These are phyloP conservation scores for Bubo bubo DNA, from an alignment of 2,113 vertebrate genomes.

Conservation along the genomic window DNA sequence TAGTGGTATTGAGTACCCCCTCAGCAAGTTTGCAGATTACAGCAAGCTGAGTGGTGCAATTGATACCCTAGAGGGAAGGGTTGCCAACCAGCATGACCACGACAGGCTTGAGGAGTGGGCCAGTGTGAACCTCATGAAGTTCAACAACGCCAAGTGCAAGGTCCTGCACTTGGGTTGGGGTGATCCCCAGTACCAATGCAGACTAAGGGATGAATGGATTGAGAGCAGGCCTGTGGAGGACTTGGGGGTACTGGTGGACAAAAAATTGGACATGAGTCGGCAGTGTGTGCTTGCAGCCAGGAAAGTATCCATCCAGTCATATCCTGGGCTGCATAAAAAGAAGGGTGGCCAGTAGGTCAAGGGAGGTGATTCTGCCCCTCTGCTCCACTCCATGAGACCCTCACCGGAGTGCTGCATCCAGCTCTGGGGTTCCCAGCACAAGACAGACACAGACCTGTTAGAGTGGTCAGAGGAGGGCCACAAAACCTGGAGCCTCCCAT, in stretches of 20 bases:
- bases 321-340: not conserved
- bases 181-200: not conserved
- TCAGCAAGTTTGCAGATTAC: not conserved
- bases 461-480: not conserved
- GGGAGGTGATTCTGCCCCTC: not conserved
- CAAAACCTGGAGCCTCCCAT: not conserved
- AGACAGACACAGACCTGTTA: not conserved
- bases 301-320: not conserved
- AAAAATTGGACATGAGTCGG: not conserved
- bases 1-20: not conserved
- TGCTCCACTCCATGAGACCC: not conserved
- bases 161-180: not conserved
- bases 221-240: not conserved
- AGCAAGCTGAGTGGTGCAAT: not conserved
- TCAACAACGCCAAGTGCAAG: not conserved
- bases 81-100: not conserved
- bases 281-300: not conserved
- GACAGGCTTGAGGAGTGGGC: not conserved
- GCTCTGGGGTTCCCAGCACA: not conserved
- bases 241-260: too few relatives aligned
- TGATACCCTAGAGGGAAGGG: not conserved
- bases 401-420: not conserved
- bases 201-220: not conserved
- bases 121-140: not conserved
- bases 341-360: fast-evolving